Percentiles rank a stretch among this genome's conserved stretches.
phyloP scores from a whole-genome alignment of 1,140 invertebrate genomes.

The Wasmannia auropunctata region DNA sequence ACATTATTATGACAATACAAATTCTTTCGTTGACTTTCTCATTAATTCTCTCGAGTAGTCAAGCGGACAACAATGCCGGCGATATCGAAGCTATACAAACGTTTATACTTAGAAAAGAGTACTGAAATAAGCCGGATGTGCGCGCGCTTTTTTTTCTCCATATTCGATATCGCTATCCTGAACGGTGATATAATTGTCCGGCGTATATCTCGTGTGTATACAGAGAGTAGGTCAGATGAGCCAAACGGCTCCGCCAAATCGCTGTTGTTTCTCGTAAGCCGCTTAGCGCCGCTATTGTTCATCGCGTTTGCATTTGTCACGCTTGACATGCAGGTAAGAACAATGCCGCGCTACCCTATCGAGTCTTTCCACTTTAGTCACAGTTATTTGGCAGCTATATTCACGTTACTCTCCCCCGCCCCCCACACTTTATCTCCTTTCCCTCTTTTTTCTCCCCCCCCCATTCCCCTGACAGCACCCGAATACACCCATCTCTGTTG shows the following conservation, averaged over 20 bases:
- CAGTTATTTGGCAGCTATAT: background rate
- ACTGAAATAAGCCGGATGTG: background rate
- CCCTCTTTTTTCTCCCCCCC: background rate
- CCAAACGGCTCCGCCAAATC: background rate
- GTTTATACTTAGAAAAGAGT: background rate
- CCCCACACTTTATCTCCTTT: background rate
- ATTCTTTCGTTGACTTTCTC: background rate
- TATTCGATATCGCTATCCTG: background rate
- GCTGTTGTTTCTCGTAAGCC: slow-evolving; percentile 23
- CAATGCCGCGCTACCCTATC: background rate
- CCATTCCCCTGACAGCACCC: background rate
- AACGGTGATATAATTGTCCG: background rate
- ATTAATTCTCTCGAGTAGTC: background rate
- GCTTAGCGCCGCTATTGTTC: slow-evolving; percentile 3
- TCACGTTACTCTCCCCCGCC: background rate
- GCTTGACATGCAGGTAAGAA: background rate
- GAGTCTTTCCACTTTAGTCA: background rate
- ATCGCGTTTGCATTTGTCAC: background rate
- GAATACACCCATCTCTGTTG: background rate
- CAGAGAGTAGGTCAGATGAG: background rate
- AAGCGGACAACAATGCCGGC: background rate
- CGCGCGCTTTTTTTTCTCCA: background rate
- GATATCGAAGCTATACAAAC: background rate
- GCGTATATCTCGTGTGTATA: background rate
- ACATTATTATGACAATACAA: background rate